phyloP scores from a whole-genome alignment of 2,113 vertebrate species.

The Rhinolophus ferrumequinum region DNA sequence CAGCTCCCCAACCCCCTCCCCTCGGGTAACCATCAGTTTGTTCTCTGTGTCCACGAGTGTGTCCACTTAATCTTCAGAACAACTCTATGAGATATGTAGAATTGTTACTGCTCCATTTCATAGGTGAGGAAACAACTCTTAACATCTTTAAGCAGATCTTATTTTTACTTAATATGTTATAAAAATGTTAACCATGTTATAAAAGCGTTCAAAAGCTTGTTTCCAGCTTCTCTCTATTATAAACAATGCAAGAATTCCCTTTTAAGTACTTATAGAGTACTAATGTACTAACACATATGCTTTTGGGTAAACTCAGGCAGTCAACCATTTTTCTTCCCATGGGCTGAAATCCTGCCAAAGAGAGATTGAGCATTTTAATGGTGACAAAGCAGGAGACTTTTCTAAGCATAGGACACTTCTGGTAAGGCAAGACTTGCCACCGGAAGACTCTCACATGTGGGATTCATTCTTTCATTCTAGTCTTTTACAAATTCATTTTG shows the following conservation, averaged over 20 bases:
- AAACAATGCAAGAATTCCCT: neutral
- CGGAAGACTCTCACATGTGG: neutral
- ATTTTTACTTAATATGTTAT: constrained; percentile 21
- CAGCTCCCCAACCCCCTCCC: too few species aligned
- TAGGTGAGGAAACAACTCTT: neutral
- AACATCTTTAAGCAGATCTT: neutral
- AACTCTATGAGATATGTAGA: neutral
- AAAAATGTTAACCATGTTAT: neutral
- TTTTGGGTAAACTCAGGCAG: neutral
- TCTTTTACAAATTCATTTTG: neutral
- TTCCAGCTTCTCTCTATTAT: neutral
- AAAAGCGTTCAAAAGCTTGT: neutral
- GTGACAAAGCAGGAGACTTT: neutral
- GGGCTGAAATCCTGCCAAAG: neutral
- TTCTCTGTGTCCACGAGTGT: too few species aligned
- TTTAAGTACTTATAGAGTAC: neutral
- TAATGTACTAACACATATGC: neutral
- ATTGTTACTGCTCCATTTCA: neutral
- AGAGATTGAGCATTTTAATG: neutral
- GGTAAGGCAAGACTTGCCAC: neutral
- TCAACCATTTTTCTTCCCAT: neutral
- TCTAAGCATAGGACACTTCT: neutral
- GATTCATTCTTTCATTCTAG: neutral
- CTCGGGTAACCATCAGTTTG: too few species aligned
- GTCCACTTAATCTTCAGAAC: neutral